A percentile compares a stretch with the other conserved stretches of the same genome.
Evolutionary conservation across 1,140 invertebrate genomes (phyloP).

Genomic region (Drosophila subobscura): DNA sequence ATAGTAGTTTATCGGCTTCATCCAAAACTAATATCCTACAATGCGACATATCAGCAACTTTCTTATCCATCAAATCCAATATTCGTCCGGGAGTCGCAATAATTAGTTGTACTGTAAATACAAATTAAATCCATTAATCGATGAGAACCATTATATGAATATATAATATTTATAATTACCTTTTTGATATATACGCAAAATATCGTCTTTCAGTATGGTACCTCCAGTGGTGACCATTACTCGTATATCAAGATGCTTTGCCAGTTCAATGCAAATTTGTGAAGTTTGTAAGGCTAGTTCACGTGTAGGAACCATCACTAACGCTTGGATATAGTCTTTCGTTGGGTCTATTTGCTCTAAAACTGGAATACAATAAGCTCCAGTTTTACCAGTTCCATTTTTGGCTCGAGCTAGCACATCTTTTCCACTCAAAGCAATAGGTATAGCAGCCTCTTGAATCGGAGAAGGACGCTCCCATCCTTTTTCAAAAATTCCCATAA

Average conservation of each 20-base stretch:
- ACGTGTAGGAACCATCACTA: slow-evolving; percentile 99
- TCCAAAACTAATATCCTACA: slow-evolving; percentile 99
- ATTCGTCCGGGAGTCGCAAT: slow-evolving; percentile 99
- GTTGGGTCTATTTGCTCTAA: slow-evolving; percentile 96
- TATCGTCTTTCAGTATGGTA: slow-evolving; percentile 99
- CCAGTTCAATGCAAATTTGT: slow-evolving; percentile 99
- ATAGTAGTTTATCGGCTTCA: slow-evolving; percentile 99
- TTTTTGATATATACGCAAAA: slow-evolving; percentile 99
- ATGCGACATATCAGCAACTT: slow-evolving; percentile 97
- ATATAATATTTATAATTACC: slow-evolving; percentile 84
- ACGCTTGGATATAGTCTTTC: slow-evolving; percentile 96
- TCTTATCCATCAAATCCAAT: slow-evolving; percentile 99
- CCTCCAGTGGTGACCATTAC: slow-evolving; percentile 99
- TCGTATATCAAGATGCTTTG: slow-evolving; percentile 97
- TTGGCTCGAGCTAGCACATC: slow-evolving; percentile 99
- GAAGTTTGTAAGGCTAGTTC: slow-evolving; percentile 99
- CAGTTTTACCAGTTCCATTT: slow-evolving; percentile 99
- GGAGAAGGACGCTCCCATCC: slow-evolving; percentile 99
- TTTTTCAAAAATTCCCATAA: slow-evolving; percentile 99
- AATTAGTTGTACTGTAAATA: slow-evolving; percentile 95
- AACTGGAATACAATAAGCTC: slow-evolving; percentile 99
- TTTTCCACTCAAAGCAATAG: slow-evolving; percentile 98
- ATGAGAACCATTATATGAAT: background rate
- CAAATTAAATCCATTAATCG: background rate
- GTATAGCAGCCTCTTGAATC: slow-evolving; percentile 99